phyloP scores from a whole-genome alignment of 2,113 vertebrate genomes.

The Gymnocephalus cernua region DNA sequence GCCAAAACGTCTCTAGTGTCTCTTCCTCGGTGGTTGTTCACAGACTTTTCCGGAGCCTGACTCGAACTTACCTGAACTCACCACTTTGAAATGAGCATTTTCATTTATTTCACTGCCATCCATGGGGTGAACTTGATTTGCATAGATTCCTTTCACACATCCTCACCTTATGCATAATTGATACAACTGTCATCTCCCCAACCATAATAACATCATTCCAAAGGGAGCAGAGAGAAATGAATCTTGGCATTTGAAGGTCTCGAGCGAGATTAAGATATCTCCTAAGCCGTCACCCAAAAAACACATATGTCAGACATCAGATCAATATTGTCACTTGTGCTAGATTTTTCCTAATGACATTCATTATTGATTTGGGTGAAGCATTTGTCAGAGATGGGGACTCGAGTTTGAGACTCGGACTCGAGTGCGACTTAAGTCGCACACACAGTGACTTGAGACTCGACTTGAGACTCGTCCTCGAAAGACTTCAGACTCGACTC shows the following conservation, averaged over 20 bases:
- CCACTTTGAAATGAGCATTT: slow-evolving; percentile 64
- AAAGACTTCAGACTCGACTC: too few species aligned
- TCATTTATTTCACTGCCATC: slow-evolving; percentile 67
- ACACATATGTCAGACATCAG: slow-evolving; percentile 62
- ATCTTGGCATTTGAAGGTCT: slow-evolving; percentile 77
- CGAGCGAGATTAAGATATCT: slow-evolving; percentile 69
- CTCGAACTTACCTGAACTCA: slow-evolving; percentile 38
- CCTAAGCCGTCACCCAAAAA: slow-evolving; percentile 71
- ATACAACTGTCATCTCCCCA: slow-evolving; percentile 77
- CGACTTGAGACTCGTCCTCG: too few species aligned
- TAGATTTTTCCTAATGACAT: slow-evolving; percentile 61
- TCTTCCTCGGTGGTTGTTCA: neutral
- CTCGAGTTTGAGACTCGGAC: too few species aligned
- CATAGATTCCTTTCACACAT: slow-evolving; percentile 71
- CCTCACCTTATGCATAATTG: slow-evolving; percentile 79
- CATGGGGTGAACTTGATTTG: slow-evolving; percentile 64
- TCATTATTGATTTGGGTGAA: slow-evolving; percentile 59
- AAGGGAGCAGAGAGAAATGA: slow-evolving; percentile 71
- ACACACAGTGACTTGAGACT: too few species aligned
- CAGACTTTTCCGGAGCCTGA: neutral
- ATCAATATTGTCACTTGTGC: slow-evolving; percentile 60
- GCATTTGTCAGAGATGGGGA: too few species aligned
- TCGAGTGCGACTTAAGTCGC: too few species aligned
- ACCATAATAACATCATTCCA: slow-evolving; percentile 76
- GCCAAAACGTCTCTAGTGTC: neutral